These are phyloP conservation scores for Pogonocichla stellata DNA, from an alignment of 2,113 vertebrate genomes.

Conservation along the genomic window DNA sequence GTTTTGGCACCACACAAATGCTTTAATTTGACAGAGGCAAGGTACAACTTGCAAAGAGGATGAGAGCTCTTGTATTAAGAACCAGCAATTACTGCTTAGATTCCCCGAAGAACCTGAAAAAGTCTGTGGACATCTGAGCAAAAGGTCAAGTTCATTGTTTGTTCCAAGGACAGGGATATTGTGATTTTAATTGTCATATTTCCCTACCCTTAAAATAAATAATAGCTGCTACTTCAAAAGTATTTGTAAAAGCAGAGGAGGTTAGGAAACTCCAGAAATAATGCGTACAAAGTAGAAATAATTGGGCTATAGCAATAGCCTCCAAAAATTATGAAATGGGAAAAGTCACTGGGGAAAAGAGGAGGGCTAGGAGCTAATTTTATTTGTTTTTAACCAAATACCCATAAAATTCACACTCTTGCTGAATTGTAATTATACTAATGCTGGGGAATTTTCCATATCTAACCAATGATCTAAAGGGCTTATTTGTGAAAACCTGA, in stretches of 20 bases:
- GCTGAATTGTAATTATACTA: neutral
- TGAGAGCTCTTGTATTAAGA: neutral
- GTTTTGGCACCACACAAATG: neutral
- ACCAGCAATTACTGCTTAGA: neutral
- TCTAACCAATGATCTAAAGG: neutral
- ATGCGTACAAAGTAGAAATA: neutral
- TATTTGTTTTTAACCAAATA: neutral
- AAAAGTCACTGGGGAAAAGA: neutral
- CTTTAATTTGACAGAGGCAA: neutral
- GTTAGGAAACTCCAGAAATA: neutral
- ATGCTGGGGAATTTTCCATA: neutral
- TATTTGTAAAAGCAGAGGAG: neutral
- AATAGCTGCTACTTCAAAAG: neutral
- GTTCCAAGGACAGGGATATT: neutral
- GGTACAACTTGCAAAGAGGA: neutral
- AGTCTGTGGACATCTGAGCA: neutral
- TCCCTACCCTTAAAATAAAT: neutral
- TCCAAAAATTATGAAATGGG: neutral
- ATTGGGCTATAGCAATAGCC: neutral
- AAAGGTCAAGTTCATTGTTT: neutral
- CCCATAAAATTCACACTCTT: neutral
- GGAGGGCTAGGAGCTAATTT: neutral
- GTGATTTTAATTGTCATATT: neutral
- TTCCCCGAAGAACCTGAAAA: neutral
- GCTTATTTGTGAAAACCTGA: neutral